phyloP scores from a whole-genome alignment of 2,113 vertebrate species.

The Macquaria australasica region DNA sequence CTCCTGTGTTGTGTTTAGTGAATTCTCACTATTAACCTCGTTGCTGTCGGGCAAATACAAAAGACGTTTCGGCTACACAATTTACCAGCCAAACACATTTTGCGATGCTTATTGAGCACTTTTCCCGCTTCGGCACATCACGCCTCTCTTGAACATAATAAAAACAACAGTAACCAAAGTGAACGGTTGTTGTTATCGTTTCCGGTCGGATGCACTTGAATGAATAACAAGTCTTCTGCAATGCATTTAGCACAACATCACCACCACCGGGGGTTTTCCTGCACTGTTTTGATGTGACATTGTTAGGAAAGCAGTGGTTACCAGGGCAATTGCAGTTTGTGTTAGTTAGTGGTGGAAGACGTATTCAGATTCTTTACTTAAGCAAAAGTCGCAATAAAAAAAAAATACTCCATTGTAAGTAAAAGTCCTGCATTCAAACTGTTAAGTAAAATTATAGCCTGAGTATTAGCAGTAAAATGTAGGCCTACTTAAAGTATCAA shows the following conservation, averaged over 20 bases:
- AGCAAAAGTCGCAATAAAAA: not conserved
- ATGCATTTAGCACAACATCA: constrained; percentile 11
- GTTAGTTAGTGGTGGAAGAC: not conserved
- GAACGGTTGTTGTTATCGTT: constrained; percentile 52
- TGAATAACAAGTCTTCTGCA: constrained; percentile 35
- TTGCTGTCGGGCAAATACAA: constrained; percentile 2
- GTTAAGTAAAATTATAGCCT: no score
- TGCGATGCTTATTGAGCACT: not conserved
- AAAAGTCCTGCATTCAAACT: no score
- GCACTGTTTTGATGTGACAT: constrained; percentile 25
- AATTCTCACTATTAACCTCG: not conserved
- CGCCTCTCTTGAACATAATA: constrained; percentile 15
- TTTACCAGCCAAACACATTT: not conserved
- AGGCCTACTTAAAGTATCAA: not conserved
- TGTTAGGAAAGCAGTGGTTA: constrained; percentile 13
- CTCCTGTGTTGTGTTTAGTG: not conserved
- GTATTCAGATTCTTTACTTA: not conserved
- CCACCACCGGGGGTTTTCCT: constrained; percentile 26
- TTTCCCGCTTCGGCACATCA: not conserved
- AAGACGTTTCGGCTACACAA: not conserved
- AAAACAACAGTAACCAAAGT: constrained; percentile 34
- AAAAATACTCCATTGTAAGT: not conserved
- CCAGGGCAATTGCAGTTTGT: not conserved
- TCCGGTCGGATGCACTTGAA: constrained; percentile 40
- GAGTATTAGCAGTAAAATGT: not conserved